Base-by-base conservation (phyloP, 2,888 invertebrate genomes). In the Arge pagana region DNA sequence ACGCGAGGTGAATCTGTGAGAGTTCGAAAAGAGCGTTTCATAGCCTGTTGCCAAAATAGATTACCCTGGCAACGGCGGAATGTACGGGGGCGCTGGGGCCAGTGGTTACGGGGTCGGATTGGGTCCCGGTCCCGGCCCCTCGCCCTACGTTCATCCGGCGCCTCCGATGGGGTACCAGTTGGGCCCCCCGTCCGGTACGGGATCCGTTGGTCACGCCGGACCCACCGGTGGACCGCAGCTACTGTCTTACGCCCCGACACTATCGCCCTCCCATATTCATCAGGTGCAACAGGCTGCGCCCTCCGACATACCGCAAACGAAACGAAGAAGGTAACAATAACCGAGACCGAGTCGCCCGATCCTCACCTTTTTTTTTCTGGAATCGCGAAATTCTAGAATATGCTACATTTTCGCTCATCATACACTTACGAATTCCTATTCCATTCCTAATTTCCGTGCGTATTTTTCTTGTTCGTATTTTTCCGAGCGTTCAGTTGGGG, bases 71-170 rank as follows among this genome's bases (percentile, higher is more conserved):
- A 66, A 63, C 40, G 70, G 63, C 53, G 71, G 67, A 52, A 73
- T 72, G 71, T 73, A 74, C 69, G 72, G 73, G 57, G 72, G 70
- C 56, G 70, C 71, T 57, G 72, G 70, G 56, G 57, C 71, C 62
- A 72, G 69, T 28, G 64, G 68, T 56, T 74, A 74, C 54, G 74
- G 71, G 57, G 65, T 71, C 52, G 73, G 73, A 31, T 11, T 42
- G 23, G 10, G n/a, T 59, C 59, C 71, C 60, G 71, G 67, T 43
- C 65, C 69, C 39, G 72, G 70, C 26, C 68, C 72, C 41, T 71
- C 71, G 61, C 71, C 71, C 52, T 73, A 73, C 59, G 68, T 53
- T 64, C 69, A 26, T 53, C 67, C 55, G 59, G 52, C 70, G 40
- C 60, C 65, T 48, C 55, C 67, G 55, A 59, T 63, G 52, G 67